These are phyloP conservation scores for Sepiola atlantica DNA, from an alignment of 2,888 invertebrate genomes.

Conservation along the genomic window DNA sequence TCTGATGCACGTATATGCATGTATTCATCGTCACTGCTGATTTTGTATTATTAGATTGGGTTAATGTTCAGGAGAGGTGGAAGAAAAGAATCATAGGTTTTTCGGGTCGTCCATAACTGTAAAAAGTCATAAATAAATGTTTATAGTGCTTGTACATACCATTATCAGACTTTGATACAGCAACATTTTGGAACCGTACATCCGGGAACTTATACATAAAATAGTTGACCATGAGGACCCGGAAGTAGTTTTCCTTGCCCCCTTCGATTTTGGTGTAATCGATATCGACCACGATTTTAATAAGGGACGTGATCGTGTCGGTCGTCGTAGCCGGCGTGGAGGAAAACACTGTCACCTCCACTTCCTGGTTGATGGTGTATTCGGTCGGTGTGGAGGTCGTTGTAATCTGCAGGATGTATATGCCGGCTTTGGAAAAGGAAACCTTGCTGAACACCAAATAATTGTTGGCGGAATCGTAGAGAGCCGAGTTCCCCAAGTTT, in stretches of 20 bases:
- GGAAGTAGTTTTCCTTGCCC: constrained; percentile 51
- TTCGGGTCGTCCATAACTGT: neutral
- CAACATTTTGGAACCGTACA: constrained; percentile 52
- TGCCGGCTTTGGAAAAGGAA: constrained; percentile 54
- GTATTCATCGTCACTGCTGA: neutral
- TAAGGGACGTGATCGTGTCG: constrained; percentile 53
- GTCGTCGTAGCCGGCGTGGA: constrained; percentile 52
- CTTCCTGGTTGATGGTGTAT: constrained; percentile 56
- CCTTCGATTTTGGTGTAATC: constrained; percentile 57
- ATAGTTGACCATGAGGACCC: constrained; percentile 49
- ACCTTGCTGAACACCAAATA: constrained; percentile 56
- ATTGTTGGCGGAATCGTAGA: constrained; percentile 56
- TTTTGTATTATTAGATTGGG: neutral
- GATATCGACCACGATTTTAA: constrained; percentile 58
- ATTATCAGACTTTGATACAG: constrained; percentile 1
- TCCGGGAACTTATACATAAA: constrained; percentile 41
- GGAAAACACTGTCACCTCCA: constrained; percentile 54
- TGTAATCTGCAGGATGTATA: constrained; percentile 55
- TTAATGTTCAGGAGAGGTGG: neutral
- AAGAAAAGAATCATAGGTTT: neutral
- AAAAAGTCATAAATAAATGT: neutral
- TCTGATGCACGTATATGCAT: neutral
- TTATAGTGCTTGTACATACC: neutral
- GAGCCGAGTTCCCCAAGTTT: constrained; percentile 51
- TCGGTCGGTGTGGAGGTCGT: constrained; percentile 57